Percentiles rank a stretch among this genome's conserved stretches.
Conservation (phyloP, 2,888 invertebrate genomes). For the Ceriagrion tenellum region DNA sequence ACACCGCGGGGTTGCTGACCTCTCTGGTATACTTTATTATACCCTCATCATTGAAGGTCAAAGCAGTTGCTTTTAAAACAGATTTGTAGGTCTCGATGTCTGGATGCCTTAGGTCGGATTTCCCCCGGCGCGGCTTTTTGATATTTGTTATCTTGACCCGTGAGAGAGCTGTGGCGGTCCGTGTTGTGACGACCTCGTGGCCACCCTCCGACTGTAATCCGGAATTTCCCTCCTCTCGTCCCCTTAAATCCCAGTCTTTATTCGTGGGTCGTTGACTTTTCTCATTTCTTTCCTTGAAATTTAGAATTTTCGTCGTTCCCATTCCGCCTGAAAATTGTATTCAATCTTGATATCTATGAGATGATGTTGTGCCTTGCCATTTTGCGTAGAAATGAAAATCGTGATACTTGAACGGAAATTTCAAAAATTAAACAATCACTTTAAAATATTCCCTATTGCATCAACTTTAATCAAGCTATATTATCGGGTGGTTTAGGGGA, state of each 20-base stretch:
- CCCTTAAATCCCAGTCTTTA: background rate
- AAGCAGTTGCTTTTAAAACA: conserved; percentile 9
- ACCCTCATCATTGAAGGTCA: background rate
- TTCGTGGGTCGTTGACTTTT: background rate
- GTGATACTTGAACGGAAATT: background rate
- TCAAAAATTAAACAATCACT: too few relatives aligned
- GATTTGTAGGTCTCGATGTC: conserved; percentile 35
- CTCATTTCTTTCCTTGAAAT: background rate
- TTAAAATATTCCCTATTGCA: too few relatives aligned
- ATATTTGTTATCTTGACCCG: conserved; percentile 36
- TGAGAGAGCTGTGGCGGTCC: background rate
- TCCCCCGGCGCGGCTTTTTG: background rate
- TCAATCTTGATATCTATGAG: too few relatives aligned
- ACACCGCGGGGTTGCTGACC: conserved; percentile 6
- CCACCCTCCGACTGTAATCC: background rate
- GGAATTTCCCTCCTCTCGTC: background rate
- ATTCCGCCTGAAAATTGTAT: too few relatives aligned
- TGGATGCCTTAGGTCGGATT: background rate
- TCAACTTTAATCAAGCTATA: too few relatives aligned
- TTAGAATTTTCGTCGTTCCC: background rate
- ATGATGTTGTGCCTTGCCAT: too few relatives aligned
- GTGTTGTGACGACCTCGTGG: background rate
- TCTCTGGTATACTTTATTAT: background rate
- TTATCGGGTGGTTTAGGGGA: too few relatives aligned
- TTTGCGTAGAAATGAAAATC: too few relatives aligned